Percentiles rank a stretch among this genome's conserved stretches.
These are phyloP conservation scores for Neomonachus schauinslandi DNA, from an alignment of 2,113 vertebrate species.

Conservation along the genomic window DNA sequence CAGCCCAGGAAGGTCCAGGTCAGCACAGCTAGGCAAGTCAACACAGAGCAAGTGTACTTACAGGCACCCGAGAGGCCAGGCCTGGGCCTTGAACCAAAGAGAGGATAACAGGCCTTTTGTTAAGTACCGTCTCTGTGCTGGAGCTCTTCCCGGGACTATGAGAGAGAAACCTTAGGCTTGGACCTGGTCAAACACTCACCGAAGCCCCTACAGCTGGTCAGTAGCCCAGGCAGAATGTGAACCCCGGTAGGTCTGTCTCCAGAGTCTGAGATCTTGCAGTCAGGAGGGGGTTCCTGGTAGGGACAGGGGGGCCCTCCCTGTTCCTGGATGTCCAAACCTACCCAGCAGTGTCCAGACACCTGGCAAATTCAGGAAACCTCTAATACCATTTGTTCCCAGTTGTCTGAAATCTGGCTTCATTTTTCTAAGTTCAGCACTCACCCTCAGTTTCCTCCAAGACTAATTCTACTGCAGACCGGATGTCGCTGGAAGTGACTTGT, in stretches of 20 bases:
- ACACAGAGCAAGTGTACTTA: background rate
- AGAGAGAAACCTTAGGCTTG: background rate
- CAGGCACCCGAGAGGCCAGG: rapidly evolving
- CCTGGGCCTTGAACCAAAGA: background rate
- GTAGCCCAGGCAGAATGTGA: background rate
- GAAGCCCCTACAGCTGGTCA: background rate
- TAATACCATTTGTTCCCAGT: background rate
- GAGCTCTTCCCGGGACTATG: background rate
- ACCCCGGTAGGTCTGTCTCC: background rate
- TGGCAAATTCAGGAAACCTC: background rate
- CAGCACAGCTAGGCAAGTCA: background rate
- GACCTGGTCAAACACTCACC: background rate
- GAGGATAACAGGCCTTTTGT: background rate
- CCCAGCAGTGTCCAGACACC: background rate
- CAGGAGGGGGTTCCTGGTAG: background rate
- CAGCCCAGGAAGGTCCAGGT: background rate
- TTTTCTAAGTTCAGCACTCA: constrained; percentile 49
- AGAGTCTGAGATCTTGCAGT: background rate
- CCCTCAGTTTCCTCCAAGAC: constrained; percentile 28
- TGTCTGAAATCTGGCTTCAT: background rate
- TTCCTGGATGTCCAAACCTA: background rate
- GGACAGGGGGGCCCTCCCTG: too few species aligned
- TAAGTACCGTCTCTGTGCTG: background rate
- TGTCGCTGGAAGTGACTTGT: background rate
- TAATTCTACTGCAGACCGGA: background rate